Base-by-base conservation (phyloP, 2,888 invertebrate genomes). In the Polydrusus tereticollis region DNA sequence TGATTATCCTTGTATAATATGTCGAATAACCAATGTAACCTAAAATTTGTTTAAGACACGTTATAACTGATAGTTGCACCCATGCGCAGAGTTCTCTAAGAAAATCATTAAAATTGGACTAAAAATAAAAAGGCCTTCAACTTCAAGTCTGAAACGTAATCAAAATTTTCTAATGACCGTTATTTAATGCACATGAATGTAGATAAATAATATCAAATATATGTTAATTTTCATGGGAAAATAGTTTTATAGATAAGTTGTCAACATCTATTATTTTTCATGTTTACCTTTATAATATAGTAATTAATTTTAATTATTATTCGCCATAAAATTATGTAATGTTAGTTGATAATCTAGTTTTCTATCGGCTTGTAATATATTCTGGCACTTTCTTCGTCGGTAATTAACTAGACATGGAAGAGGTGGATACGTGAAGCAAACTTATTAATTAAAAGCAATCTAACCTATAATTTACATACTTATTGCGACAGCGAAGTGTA, bases 311-410 rank as follows among this genome's bases (percentile, higher is more conserved):
- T 29, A 55, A 55, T 55, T 29, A 18, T 55, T 29, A 18, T 16
- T 55, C 14, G 52, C 33, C 7, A 29, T 55, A 55, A 29, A 55
- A 29, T 55, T 55, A 29, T 29, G 52, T 16, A 55, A 33, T 55
- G 0, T 8, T 10, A 29, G 16, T 10, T 7, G 16, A 29, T 29
- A 16, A 10, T 55, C 29, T 18, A 55, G 52, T 55, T 55, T 55
- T 10, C 16, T 16, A 55, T 10, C 3, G 4, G 16, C 16, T 4
- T 55, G 7, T 1, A 16, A 29, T 29, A 26, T 55, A 14, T 29
- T 14, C 16, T n/a, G n/a, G 18, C 52, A 55, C 52, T 33, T 29
- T 55, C 29, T 16, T 29, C 10, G 16, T 29, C 2, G 10, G 14
- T 29, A 29, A 55, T 29, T 55, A 55, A 55, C n/a, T 29, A 29